Percentiles rank a stretch among this genome's conserved stretches.
Evolutionary conservation across 2,888 invertebrate species (phyloP).

Genomic region (Rhopalosiphum nymphaeae): DNA sequence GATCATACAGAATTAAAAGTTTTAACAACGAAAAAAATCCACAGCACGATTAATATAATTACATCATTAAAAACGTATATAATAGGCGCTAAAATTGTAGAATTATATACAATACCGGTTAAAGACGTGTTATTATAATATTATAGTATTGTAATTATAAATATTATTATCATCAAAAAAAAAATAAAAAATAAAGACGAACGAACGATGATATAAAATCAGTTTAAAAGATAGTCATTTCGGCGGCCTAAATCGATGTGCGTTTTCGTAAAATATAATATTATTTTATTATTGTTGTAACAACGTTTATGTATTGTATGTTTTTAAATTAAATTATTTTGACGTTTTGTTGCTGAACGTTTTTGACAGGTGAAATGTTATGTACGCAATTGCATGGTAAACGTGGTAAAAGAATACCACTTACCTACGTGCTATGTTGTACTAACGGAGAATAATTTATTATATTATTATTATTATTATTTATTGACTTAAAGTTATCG

Average conservation of each 20-base stretch:
- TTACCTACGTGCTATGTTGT: neutral
- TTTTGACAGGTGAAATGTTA: neutral
- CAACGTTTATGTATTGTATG: neutral
- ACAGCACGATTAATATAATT: neutral
- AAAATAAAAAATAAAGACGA: neutral
- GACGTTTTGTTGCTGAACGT: neutral
- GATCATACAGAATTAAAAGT: neutral
- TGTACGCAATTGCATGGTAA: neutral
- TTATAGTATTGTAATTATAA: neutral
- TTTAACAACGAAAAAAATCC: neutral
- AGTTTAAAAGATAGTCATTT: neutral
- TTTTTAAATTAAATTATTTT: neutral
- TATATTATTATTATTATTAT: conserved; percentile 4
- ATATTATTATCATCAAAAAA: neutral
- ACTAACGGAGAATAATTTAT: neutral
- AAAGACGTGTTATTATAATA: neutral
- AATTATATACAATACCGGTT: neutral
- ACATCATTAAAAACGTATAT: neutral
- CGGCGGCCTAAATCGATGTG: conserved; percentile 39
- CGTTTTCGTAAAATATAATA: neutral
- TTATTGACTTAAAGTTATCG: neutral
- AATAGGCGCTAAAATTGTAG: neutral
- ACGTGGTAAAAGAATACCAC: neutral
- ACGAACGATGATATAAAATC: neutral
- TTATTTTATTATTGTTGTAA: neutral